These are phyloP conservation scores for Halcyon chelicuti DNA, from an alignment of 2,797 vertebrate species.

Conservation along the genomic window DNA sequence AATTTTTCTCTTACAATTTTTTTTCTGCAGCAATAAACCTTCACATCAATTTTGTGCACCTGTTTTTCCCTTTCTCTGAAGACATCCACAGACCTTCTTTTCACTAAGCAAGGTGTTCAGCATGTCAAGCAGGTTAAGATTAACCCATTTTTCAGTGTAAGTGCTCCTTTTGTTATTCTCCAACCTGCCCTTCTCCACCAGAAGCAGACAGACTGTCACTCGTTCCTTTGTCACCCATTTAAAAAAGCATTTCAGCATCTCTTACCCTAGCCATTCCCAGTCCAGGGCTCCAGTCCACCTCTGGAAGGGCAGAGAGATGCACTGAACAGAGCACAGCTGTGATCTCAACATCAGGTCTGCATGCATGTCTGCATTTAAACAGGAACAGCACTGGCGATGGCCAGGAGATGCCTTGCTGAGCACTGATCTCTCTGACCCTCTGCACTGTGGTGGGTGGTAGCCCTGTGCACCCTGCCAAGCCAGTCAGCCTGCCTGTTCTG, in stretches of 20 bases:
- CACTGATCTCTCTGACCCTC: background rate
- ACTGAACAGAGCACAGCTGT: background rate
- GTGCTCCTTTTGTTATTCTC: background rate
- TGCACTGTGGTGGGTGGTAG: rapidly evolving
- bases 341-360: background rate
- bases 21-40: background rate
- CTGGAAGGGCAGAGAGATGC: background rate
- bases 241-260: background rate
- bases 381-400: background rate
- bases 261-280: background rate
- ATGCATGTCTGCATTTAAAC: rapidly evolving
- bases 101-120: background rate
- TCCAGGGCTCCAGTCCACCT: background rate
- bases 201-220: background rate
- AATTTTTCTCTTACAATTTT: background rate
- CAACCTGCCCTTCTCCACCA: background rate
- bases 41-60: background rate
- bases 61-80: background rate
- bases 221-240: background rate
- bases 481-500: background rate
- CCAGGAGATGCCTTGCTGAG: background rate
- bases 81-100: background rate
- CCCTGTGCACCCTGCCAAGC: background rate
- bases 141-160: background rate
- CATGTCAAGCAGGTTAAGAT: background rate